Evolutionary conservation across 2,797 vertebrate species (phyloP), one percentile per base, ranked within the genome.

Genomic region (Sparus aurata): DNA sequence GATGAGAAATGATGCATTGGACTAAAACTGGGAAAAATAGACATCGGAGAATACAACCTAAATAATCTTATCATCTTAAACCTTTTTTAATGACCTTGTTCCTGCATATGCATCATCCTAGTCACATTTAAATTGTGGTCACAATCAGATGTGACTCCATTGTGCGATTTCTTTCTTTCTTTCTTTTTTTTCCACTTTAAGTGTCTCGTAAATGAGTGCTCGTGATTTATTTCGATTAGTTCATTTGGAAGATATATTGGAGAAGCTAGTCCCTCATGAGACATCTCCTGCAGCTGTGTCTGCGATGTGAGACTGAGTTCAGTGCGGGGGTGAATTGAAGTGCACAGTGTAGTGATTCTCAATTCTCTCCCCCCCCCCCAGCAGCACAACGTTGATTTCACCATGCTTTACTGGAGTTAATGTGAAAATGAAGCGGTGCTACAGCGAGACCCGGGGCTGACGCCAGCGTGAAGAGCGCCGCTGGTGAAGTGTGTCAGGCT

Each of bases 371-470:
- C 0, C 34, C 34, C 1, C 9, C 2, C 9, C 27, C 34, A 79
- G 65, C 80, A 65, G 78, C 77, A 72, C 84, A 65, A 23, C 53
- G 38, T 85, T 89, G 89, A 89, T 91, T 92, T 83, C 91, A 90
- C 84, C 83, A 79, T 83, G 87, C 89, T 92, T 92, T 92, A 70
- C 89, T 79, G 81, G 89, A 91, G 92, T 90, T 93, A 91, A 93
- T 94, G 92, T 90, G 92, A 90, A 93, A 94, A 95, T 92, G 91
- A 93, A 93, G 90, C 90, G 63, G 88, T 85, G 89, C 85, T 89
- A 82, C 85, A 85, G 81, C 38, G 72, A 87, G 90, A 89, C 86
- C 88, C 38, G 43, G 81, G 85, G 89, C 89, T 80, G 84, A 77
- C 71, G 82, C 77, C 83, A 52, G 89, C 61, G 78, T 91, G 91